These are phyloP conservation scores for Sebastes itinus DNA, from an alignment of 2,797 vertebrate species.

Conservation along the genomic window DNA sequence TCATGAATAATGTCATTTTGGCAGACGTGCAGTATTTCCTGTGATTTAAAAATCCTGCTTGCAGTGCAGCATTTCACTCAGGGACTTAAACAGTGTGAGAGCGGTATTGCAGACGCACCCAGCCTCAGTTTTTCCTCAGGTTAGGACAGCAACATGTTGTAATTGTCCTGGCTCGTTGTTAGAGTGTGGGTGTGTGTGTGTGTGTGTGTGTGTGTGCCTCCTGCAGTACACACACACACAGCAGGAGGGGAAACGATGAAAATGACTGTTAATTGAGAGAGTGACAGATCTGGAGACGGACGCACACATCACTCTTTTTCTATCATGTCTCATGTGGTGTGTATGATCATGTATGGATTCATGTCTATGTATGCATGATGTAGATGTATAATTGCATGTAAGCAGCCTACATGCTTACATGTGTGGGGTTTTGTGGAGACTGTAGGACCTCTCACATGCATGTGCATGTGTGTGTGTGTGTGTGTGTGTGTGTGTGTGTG, in stretches of 20 bases:
- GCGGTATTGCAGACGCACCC: not conserved
- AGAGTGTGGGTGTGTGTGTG: not conserved
- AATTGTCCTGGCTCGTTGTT: not conserved
- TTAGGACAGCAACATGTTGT: not conserved
- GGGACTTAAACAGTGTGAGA: not conserved
- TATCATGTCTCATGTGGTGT: slow-evolving; percentile 47
- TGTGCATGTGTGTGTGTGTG: not conserved
- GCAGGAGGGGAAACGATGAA: slow-evolving; percentile 79
- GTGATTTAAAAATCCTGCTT: not conserved
- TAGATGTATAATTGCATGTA: slow-evolving; percentile 24
- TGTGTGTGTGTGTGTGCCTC: not conserved
- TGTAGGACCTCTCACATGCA: slow-evolving; percentile 29
- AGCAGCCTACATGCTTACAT: slow-evolving; percentile 15
- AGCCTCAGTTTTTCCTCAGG: not conserved
- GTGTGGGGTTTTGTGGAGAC: slow-evolving; percentile 67
- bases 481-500: not conserved
- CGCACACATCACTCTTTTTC: slow-evolving; percentile 75
- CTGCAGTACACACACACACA: slow-evolving; percentile 56
- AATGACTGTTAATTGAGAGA: slow-evolving; percentile 88
- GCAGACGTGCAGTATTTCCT: not conserved
- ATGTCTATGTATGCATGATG: slow-evolving; percentile 45
- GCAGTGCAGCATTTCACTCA: not conserved
- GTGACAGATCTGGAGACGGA: slow-evolving; percentile 77
- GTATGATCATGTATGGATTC: not conserved
- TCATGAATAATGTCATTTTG: not conserved